These are phyloP conservation scores for Pteronotus mesoamericanus DNA, from an alignment of 2,797 vertebrate genomes.

Conservation along the genomic window DNA sequence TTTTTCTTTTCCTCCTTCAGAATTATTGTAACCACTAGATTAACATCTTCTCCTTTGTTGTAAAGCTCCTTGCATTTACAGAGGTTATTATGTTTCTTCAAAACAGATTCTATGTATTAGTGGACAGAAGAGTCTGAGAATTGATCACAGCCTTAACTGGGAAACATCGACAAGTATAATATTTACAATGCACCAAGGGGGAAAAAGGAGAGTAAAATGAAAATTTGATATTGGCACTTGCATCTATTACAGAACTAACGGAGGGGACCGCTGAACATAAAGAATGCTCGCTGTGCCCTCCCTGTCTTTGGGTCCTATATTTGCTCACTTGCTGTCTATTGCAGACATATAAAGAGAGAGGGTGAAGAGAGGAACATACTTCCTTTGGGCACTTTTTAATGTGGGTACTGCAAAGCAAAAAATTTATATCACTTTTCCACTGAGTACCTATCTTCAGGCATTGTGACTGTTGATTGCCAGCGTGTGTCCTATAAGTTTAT, in stretches of 20 bases:
- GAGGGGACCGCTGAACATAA: background rate
- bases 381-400: background rate
- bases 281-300: background rate
- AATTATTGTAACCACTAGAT: constrained; percentile 45
- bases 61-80: constrained; percentile 59
- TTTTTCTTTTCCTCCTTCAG: constrained; percentile 40
- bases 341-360: background rate
- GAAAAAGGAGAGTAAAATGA: background rate
- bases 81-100: constrained; percentile 39
- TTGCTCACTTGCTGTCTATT: background rate
- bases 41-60: constrained; percentile 56
- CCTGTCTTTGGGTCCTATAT: background rate
- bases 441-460: background rate
- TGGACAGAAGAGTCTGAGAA: background rate
- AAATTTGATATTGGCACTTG: background rate
- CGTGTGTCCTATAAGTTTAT: background rate
- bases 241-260: background rate
- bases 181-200: background rate
- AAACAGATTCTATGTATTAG: constrained; percentile 18
- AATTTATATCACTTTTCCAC: background rate
- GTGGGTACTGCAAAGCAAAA: background rate
- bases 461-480: background rate
- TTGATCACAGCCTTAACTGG: background rate
- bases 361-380: background rate
- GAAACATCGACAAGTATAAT: background rate